Conservation (phyloP, 2,797 vertebrate genomes). For the Sparus aurata region DNA sequence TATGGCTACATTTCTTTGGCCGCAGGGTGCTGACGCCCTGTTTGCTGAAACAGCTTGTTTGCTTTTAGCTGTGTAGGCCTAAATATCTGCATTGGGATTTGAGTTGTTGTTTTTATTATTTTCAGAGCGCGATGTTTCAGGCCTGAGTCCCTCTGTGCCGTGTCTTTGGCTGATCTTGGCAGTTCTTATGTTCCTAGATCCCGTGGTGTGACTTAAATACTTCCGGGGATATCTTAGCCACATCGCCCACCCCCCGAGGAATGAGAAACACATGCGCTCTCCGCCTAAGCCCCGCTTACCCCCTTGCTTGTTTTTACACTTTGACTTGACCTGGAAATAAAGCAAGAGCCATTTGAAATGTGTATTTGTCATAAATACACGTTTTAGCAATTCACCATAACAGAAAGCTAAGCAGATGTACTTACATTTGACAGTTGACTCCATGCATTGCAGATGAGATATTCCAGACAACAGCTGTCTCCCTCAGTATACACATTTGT, state of each 20-base stretch:
- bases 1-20: slow-evolving; percentile 59
- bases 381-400: slow-evolving; percentile 42
- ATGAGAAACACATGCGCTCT: slow-evolving; percentile 60
- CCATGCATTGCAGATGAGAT: slow-evolving; percentile 67
- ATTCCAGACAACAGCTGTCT: slow-evolving; percentile 71
- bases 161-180: slow-evolving; percentile 79
- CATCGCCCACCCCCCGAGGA: slow-evolving; percentile 61
- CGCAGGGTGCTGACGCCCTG: slow-evolving; percentile 59
- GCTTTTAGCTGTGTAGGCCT: slow-evolving; percentile 75
- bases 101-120: slow-evolving; percentile 74
- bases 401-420: slow-evolving; percentile 66
- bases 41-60: slow-evolving; percentile 79
- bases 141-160: slow-evolving; percentile 54
- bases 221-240: slow-evolving; percentile 65
- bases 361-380: slow-evolving; percentile 47
- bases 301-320: slow-evolving; percentile 25
- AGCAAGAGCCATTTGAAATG: slow-evolving; percentile 30
- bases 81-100: slow-evolving; percentile 78
- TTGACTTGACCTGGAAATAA: slow-evolving; percentile 21
- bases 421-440: slow-evolving; percentile 63
- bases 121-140: slow-evolving; percentile 70
- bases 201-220: slow-evolving; percentile 71
- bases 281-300: slow-evolving; percentile 45
- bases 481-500: slow-evolving; percentile 56
- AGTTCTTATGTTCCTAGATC: slow-evolving; percentile 70